These are phyloP conservation scores for Philotrypesis tridentata DNA, from an alignment of 1,140 invertebrate species.

Conservation along the genomic window DNA sequence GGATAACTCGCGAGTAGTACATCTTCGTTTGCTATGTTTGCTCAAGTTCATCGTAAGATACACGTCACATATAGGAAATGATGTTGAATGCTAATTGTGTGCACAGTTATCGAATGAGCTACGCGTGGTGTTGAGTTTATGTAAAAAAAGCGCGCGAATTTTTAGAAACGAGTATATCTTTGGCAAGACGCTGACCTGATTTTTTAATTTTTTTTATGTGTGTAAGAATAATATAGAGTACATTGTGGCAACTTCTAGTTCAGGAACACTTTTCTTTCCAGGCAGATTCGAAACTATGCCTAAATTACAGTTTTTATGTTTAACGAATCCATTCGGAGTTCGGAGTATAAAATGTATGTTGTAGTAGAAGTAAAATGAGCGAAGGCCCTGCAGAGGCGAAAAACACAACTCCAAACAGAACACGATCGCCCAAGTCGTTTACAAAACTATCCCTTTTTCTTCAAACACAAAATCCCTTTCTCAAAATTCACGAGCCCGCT, in stretches of 20 bases:
- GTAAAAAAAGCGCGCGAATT: not conserved
- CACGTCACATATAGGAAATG: not conserved
- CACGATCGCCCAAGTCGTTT: no score
- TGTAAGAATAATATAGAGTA: not conserved
- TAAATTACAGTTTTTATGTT: no score
- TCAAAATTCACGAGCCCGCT: not conserved
- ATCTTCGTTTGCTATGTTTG: slow-evolving; percentile 2
- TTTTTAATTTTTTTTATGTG: not conserved
- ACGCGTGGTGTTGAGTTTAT: not conserved
- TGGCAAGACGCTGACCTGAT: not conserved
- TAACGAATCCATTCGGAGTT: no score
- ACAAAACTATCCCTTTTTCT: not conserved
- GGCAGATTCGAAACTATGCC: not conserved
- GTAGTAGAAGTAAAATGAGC: no score
- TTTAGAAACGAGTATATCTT: not conserved
- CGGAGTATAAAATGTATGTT: no score
- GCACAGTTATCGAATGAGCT: not conserved
- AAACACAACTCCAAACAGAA: no score
- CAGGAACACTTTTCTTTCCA: not conserved
- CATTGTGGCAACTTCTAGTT: not conserved
- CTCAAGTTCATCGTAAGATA: not conserved
- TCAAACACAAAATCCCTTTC: not conserved
- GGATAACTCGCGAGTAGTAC: slow-evolving; percentile 21
- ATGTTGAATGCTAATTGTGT: not conserved
- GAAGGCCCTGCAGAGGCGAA: no score